Base-by-base conservation (phyloP, 37 sponge, comb jelly and placozoan genomes). In the Crambe crambe region DNA sequence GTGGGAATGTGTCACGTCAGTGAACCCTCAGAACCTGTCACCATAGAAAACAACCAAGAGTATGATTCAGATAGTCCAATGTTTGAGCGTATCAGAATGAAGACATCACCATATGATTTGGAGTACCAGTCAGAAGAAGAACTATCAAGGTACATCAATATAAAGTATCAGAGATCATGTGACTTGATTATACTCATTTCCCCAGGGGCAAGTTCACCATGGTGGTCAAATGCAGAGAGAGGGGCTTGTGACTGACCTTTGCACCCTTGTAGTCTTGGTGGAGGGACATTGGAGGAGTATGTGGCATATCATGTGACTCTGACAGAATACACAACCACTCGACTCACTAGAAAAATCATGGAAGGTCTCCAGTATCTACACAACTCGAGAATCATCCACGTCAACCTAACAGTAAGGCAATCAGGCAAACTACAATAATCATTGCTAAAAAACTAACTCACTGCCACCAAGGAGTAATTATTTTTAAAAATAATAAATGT, bases 301-400 rank as follows among this genome's bases (percentile, higher is more conserved):
- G n/a, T 88, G 30, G 22, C 62, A 1, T 32, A 27, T 2, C 51
- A 72, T 26, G 6, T 1, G 0, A 27, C 20, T 2, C 72, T 81
- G n/a, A 34, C 76, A 2, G 88, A 88, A 41, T 37, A 37, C 12
- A 61, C 58, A 26, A 40, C 78, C 35, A 75, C 88, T 42, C 61
- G 72, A 27, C 77, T 54, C 44, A 68, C 44, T 22, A 57, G 82
- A 37, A 82, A 88, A 56, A 21, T 82, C 0, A 5, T 71, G 37
- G 88, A 88, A 43, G 88, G 88, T 0, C 73, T 88, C 27, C 78
- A 88, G 54, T 88, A 81, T 42, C 72, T 88, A 4, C 88, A 88
- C 64, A 47, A 76, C 26, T 10, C 37, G 2, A 70, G 40, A 17
- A 82, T 88, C 68, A 76, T 88, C n/a, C 78, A 77, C 23, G 51